A percentile compares a stretch with the other conserved stretches of the same genome.
Evolutionary conservation across 2,797 vertebrate genomes (phyloP).

Genomic region (Pseudochromis fuscus): DNA sequence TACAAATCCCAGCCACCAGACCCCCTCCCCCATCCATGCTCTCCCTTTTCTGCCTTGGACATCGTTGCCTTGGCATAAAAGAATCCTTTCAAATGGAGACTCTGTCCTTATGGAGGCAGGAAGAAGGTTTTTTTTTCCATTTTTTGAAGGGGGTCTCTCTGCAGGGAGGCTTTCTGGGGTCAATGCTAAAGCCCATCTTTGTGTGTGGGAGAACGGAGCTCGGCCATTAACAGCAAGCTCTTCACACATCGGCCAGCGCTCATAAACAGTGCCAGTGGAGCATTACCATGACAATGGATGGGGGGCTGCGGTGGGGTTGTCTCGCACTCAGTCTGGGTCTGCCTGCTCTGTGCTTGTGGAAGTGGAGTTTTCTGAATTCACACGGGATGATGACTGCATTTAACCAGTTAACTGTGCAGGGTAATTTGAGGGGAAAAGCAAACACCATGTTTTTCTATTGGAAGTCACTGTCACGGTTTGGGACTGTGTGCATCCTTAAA

Average conservation of each 20-base stretch:
- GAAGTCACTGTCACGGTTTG: constrained; percentile 8
- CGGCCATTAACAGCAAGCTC: constrained; percentile 82
- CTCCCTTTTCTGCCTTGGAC: constrained; percentile 72
- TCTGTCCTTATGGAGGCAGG: constrained; percentile 81
- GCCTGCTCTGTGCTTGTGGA: constrained; percentile 63
- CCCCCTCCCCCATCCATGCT: constrained; percentile 74
- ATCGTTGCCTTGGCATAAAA: constrained; percentile 79
- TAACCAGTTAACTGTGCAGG: constrained; percentile 21
- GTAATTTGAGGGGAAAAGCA: not conserved
- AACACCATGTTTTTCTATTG: not conserved
- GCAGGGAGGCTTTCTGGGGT: constrained; percentile 80
- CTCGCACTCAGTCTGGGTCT: constrained; percentile 65
- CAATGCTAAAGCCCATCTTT: constrained; percentile 84
- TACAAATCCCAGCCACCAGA: constrained; percentile 70
- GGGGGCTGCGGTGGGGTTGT: constrained; percentile 54
- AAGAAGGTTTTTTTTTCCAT: constrained; percentile 71
- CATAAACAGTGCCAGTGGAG: constrained; percentile 80
- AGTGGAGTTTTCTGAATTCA: constrained; percentile 52
- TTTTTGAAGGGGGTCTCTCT: constrained; percentile 47
- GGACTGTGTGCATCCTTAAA: not conserved
- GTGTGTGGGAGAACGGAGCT: constrained; percentile 81
- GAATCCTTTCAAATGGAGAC: constrained; percentile 82
- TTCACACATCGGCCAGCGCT: constrained; percentile 83
- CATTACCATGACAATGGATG: constrained; percentile 87
- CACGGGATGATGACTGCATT: constrained; percentile 40